Percentiles rank a stretch among this genome's conserved stretches.
These are phyloP conservation scores for Melanotaenia parkinsoni DNA, from an alignment of 2,797 vertebrate species.

Conservation along the genomic window DNA sequence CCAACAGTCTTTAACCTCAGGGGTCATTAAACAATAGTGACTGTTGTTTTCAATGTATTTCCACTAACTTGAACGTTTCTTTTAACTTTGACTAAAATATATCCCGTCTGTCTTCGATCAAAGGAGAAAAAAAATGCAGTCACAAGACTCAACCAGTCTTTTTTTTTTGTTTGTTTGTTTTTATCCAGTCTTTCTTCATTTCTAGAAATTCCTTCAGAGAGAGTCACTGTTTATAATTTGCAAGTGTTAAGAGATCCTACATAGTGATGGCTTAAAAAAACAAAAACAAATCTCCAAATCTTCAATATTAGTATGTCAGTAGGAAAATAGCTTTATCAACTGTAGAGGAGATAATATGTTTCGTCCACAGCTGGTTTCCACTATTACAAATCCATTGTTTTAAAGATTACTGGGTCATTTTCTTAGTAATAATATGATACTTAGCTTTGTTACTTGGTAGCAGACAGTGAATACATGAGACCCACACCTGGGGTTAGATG, in stretches of 20 bases:
- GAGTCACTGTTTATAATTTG: not conserved
- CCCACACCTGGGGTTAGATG: not conserved
- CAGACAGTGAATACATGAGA: not conserved
- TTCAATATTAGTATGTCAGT: not conserved
- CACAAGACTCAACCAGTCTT: not conserved
- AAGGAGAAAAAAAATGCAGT: not conserved
- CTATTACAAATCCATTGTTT: slow-evolving; percentile 6
- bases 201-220: not conserved
- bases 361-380: not conserved
- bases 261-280: not conserved
- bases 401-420: not conserved
- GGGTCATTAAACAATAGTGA: slow-evolving; percentile 20
- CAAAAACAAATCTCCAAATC: not conserved
- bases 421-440: not conserved
- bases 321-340: not conserved
- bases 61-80: slow-evolving; percentile 3
- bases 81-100: slow-evolving; percentile 10
- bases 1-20: not conserved
- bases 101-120: not conserved
- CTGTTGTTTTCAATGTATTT: slow-evolving; percentile 28
- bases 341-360: not conserved
- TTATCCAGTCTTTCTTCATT: not conserved
- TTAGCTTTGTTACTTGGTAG: not conserved
- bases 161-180: not conserved
- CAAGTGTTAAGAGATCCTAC: not conserved